Base-by-base conservation (phyloP, 2,113 vertebrate species). In the Cricetomys ansorgei region DNA sequence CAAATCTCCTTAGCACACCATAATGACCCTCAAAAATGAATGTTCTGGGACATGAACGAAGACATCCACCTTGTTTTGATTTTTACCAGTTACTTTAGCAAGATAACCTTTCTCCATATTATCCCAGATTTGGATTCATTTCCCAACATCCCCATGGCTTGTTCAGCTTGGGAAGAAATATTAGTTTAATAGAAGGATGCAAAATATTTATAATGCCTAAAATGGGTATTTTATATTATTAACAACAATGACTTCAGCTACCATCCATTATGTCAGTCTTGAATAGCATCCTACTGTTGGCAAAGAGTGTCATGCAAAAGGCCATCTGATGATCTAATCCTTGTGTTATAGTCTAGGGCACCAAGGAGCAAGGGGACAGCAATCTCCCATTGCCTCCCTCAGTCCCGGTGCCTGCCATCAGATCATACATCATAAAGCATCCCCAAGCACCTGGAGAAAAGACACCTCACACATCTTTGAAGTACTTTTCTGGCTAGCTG, bases 41-140 rank as follows among this genome's bases (percentile, higher is more conserved):
- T 92, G 88, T 45, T 72, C 31, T 62, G 64, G 83, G 67, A 65
- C 48, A 16, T 69, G 48, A 29, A 65, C 40, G 72, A 91, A 88
- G 48, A 8, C 19, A 50, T 72, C 4, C 55, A 45, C 88, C 93
- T 91, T 21, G 50, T 84, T 43, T 64, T 96, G 81, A 34, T 91
- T 75, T 88, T 48, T 25, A 72, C 16, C 83, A 88, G 40, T 29
- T 89, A 89, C 89, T 94, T 92, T 79, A 88, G 70, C 23, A 77
- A 57, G 5, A 75, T 89, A 70, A 43, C 5, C 1, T 65, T 96
- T 81, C 34, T 72, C 43, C 43, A 64, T 59, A 86, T 76, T 93
- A 80, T 88, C 31, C 15, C 75, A 80, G 65, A 85, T 92, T 73
- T 95, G 62, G 73, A 83, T 81, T 86, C 12, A 13, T 81, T 73